Evolutionary conservation across 2,113 vertebrate species (phyloP), one percentile per base, ranked within the genome.

Genomic region (Trochalopteron elliotii): DNA sequence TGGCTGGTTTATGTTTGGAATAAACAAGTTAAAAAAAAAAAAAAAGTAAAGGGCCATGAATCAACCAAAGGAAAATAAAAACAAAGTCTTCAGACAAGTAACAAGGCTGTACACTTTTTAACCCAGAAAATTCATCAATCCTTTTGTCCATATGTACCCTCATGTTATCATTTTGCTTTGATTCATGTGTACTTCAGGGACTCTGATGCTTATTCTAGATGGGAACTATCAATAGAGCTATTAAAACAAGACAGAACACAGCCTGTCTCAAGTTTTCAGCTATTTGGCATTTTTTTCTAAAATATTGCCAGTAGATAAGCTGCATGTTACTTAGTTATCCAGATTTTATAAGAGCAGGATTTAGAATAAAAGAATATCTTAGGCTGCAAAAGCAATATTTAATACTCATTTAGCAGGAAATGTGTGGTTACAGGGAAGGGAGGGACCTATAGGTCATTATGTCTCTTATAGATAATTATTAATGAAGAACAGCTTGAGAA

Each of bases 1-100:
- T 90, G 79, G 86, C 59, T 95, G 53, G 21, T 74, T 60, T 93
- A 60, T 81, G 72, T 63, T 93, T 90, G 60, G 90, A 95, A 96
- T 92, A 95, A 93, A 87, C 44, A 89, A 90, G 57, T 10, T 2
- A 10, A 39, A 28, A 0, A 1, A 30, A 79, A 30, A 79, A 87
- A 82, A 83, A 49, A 85, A 77, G 24, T 27, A 67, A 96, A 96
- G 35, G 22, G 12, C 53, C 2, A 0, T 72, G 76, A 84, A 93
- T 87, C 60, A 89, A 77, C 55, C 37, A 42, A 92, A 83, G 35
- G 33, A 78, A 92, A 92, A 87, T 78, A 87, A 71, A 93, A 80
- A 5, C 64, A 50, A 75, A 68, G 45, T 69, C 86, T 75, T 80
- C 28, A 47, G 77, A 82, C 89, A 83, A 53, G 86, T 67, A 88